A percentile compares a stretch with the other conserved stretches of the same genome.
Evolutionary conservation across 2,888 invertebrate species (phyloP).

Genomic region (Macrosoma leucophasiata): DNA sequence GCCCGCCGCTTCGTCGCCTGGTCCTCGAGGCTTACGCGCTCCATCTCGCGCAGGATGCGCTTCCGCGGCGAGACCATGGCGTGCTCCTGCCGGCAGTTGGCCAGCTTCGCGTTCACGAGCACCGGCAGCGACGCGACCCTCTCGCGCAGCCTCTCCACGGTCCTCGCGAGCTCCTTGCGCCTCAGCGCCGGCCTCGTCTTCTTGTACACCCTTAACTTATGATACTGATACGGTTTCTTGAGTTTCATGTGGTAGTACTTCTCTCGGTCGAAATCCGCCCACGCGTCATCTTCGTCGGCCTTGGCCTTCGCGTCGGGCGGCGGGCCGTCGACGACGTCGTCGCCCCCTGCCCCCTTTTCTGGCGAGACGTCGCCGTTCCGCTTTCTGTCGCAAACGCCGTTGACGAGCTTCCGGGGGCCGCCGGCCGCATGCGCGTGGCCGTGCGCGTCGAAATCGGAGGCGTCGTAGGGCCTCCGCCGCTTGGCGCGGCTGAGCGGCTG

Average conservation of each 20-base stretch:
- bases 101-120: slow-evolving; percentile 62
- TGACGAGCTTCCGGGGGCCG: slow-evolving; percentile 34
- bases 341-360: slow-evolving; percentile 31
- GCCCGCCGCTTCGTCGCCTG: slow-evolving; percentile 78
- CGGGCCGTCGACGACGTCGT: slow-evolving; percentile 47
- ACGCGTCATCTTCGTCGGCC: slow-evolving; percentile 45
- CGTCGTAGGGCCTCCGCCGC: slow-evolving; percentile 81
- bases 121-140: slow-evolving; percentile 50
- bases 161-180: slow-evolving; percentile 49
- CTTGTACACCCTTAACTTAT: slow-evolving; percentile 66
- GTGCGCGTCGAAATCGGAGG: slow-evolving; percentile 36
- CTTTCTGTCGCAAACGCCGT: slow-evolving; percentile 46
- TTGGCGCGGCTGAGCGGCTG: slow-evolving; percentile 67
- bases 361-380: slow-evolving; percentile 48
- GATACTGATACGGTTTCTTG: slow-evolving; percentile 71
- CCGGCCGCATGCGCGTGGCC: slow-evolving; percentile 39
- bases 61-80: slow-evolving; percentile 87
- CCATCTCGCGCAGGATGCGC: slow-evolving; percentile 87
- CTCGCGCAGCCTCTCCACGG: slow-evolving; percentile 56
- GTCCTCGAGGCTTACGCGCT: slow-evolving; percentile 83
- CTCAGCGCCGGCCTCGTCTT: slow-evolving; percentile 53
- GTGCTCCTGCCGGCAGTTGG: slow-evolving; percentile 66
- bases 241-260: slow-evolving; percentile 70
- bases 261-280: slow-evolving; percentile 57
- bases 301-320: slow-evolving; percentile 32